A percentile compares a stretch with the other conserved stretches of the same genome.
Evolutionary conservation across 1,140 invertebrate species (phyloP).

Genomic region (Protaetia brevitarsis): DNA sequence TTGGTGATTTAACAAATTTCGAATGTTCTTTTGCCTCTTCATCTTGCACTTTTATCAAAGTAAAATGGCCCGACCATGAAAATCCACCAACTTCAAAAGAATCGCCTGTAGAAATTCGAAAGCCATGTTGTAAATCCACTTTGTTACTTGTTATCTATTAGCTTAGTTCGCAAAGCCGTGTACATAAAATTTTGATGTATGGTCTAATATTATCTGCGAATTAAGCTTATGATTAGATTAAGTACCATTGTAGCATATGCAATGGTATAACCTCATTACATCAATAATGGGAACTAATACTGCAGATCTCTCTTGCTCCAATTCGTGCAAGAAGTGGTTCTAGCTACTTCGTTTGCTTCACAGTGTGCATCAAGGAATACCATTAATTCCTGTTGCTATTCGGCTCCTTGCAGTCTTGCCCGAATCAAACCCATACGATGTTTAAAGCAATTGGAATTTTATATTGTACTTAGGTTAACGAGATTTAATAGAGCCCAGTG

Average conservation of each 20-base stretch:
- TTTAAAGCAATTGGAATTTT: slow-evolving; percentile 71
- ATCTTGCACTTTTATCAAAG: slow-evolving; percentile 80
- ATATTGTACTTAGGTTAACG: slow-evolving; percentile 64
- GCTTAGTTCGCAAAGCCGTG: too few relatives aligned
- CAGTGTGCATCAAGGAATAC: slow-evolving; percentile 97
- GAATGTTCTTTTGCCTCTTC: slow-evolving; percentile 63
- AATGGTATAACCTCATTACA: slow-evolving; percentile 80
- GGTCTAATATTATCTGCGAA: too few relatives aligned
- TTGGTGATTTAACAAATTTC: slow-evolving; percentile 67
- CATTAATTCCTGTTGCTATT: slow-evolving; percentile 71
- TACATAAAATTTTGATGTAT: too few relatives aligned
- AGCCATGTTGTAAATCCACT: background rate
- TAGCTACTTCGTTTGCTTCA: slow-evolving; percentile 81
- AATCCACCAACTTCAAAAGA: slow-evolving; percentile 77
- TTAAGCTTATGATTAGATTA: background rate
- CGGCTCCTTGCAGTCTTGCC: slow-evolving; percentile 80
- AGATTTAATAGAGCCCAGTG: slow-evolving; percentile 64
- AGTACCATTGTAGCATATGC: slow-evolving; percentile 69
- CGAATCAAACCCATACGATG: slow-evolving; percentile 80
- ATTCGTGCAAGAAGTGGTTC: slow-evolving; percentile 83
- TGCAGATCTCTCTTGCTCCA: slow-evolving; percentile 69
- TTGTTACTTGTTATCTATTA: too few relatives aligned
- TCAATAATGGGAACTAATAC: slow-evolving; percentile 92
- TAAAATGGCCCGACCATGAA: slow-evolving; percentile 88
- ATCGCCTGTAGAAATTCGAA: slow-evolving; percentile 34